These are phyloP conservation scores for Cryptoblepharus egeriae DNA, from an alignment of 2,797 vertebrate genomes.

Conservation along the genomic window DNA sequence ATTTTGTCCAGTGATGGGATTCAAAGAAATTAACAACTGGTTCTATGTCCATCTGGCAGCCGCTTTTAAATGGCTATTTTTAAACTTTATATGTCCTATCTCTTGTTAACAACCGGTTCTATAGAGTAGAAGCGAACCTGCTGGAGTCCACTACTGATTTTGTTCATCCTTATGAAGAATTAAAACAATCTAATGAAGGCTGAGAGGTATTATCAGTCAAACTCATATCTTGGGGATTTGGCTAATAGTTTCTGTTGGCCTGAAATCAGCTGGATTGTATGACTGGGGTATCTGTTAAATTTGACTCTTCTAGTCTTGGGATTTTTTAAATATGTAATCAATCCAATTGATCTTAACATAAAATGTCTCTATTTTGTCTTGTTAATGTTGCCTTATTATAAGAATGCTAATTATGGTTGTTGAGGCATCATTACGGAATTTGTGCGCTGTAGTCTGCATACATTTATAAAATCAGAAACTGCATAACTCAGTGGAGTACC, in stretches of 20 bases:
- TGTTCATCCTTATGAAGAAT: background rate
- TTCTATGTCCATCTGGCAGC: no score
- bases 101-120: no score
- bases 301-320: background rate
- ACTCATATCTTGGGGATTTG: background rate
- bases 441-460: slow-evolving; percentile 7
- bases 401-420: slow-evolving; percentile 28
- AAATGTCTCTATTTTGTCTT: slow-evolving; percentile 34
- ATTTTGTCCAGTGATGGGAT: no score
- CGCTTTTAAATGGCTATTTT: no score
- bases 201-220: background rate
- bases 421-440: background rate
- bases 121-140: no score
- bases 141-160: no score
- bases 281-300: background rate
- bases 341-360: slow-evolving; percentile 28
- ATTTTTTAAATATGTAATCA: slow-evolving; percentile 6
- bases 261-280: background rate
- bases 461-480: slow-evolving; percentile 17
- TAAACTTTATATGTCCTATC: no score
- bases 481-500: background rate
- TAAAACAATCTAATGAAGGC: background rate
- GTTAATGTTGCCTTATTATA: slow-evolving; percentile 6
- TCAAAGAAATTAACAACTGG: no score
- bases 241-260: background rate